Evolutionary conservation across 2,797 vertebrate genomes (phyloP).

Genomic region (Botia kubotai): DNA sequence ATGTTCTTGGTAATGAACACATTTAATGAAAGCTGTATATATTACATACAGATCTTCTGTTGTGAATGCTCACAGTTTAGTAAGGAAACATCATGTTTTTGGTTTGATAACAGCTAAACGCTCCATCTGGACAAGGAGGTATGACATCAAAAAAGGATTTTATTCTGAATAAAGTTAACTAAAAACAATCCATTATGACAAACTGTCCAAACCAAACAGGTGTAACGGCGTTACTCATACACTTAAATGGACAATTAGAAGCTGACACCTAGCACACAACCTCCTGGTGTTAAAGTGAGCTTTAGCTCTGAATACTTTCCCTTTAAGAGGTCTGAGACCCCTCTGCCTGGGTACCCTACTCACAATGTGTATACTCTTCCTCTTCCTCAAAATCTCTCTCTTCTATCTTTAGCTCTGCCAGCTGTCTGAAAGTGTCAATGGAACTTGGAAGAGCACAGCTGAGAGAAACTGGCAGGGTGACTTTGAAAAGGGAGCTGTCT

Average conservation of each 20-base stretch:
- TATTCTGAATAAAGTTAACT: too few relatives aligned
- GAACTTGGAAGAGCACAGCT: conserved; percentile 57
- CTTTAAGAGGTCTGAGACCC: conserved; percentile 3
- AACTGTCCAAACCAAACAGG: not conserved
- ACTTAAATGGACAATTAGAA: not conserved
- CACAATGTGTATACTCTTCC: conserved; percentile 55
- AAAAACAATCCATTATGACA: too few relatives aligned
- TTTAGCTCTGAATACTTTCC: not conserved
- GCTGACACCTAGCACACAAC: too few relatives aligned
- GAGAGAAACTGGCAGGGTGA: conserved; percentile 69
- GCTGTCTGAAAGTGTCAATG: conserved; percentile 76
- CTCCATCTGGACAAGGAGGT: too few relatives aligned
- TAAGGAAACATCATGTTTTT: too few relatives aligned
- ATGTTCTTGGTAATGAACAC: too few relatives aligned
- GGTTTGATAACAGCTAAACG: too few relatives aligned
- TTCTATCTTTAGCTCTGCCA: conserved; percentile 78
- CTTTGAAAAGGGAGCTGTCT: conserved; percentile 68
- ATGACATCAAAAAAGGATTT: too few relatives aligned
- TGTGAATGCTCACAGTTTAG: too few relatives aligned
- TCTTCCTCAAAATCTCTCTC: conserved; percentile 61
- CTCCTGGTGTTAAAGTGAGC: not conserved
- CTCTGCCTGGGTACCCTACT: not conserved
- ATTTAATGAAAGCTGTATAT: too few relatives aligned
- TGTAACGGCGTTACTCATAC: not conserved
- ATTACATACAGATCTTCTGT: too few relatives aligned